phyloP scores from a whole-genome alignment of 2,113 vertebrate genomes.

The Chrysemys picta region DNA sequence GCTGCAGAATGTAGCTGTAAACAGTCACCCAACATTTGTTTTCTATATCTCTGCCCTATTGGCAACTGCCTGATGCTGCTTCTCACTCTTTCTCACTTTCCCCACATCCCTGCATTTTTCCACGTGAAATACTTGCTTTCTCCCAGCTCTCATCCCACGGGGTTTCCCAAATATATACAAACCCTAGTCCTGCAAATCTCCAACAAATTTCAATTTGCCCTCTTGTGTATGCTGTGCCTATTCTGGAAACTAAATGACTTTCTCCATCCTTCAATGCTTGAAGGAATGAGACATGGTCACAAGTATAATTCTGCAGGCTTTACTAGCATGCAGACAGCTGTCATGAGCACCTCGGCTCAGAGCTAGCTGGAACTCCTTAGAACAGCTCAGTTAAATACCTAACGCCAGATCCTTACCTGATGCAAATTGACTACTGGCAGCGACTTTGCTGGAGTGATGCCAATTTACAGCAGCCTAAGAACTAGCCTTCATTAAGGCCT shows the following conservation, averaged over 20 bases:
- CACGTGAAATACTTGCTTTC: neutral
- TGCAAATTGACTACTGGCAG: neutral
- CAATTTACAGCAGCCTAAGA: neutral
- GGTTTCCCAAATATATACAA: accelerated
- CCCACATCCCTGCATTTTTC: neutral
- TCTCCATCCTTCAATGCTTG: neutral
- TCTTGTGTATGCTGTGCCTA: neutral
- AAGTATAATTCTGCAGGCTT: neutral
- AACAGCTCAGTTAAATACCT: neutral
- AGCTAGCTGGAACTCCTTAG: neutral
- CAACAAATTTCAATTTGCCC: neutral
- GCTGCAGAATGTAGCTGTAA: neutral
- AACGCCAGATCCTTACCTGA: neutral
- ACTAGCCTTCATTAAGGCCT: neutral
- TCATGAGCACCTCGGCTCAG: neutral
- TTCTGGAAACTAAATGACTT: neutral
- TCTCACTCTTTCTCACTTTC: neutral
- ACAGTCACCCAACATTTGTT: neutral
- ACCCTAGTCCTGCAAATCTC: neutral
- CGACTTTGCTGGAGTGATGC: neutral
- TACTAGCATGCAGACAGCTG: neutral
- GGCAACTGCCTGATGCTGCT: neutral
- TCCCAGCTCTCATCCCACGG: neutral
- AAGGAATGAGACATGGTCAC: neutral
- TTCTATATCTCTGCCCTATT: neutral